Conservation (phyloP, 2,113 vertebrate genomes). For the Lepidothrix coronata region DNA sequence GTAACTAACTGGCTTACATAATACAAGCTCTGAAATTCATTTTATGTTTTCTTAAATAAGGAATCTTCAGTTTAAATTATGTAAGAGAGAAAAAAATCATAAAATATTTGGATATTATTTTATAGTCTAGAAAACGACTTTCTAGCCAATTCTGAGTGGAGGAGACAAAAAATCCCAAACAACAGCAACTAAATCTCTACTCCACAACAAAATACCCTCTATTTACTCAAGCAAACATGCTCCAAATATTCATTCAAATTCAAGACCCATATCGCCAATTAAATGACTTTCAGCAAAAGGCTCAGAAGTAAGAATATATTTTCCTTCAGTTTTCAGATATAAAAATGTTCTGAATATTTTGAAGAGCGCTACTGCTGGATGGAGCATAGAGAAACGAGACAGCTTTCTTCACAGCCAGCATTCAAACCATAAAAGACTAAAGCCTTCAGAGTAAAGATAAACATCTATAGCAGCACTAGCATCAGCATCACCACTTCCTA, state of each 20-base stretch:
- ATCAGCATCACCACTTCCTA: slow-evolving; percentile 8
- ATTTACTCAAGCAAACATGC: not conserved
- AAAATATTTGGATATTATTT: not conserved
- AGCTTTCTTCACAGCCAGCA: not conserved
- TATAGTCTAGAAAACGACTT: not conserved
- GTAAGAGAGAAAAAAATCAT: slow-evolving; percentile 33
- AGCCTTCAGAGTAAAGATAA: slow-evolving; percentile 29
- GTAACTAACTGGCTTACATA: slow-evolving; percentile 58
- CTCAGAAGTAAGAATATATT: not conserved
- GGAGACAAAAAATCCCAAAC: not conserved
- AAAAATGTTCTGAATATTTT: not conserved
- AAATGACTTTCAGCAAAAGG: not conserved
- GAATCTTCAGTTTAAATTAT: slow-evolving; percentile 56
- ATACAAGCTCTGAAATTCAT: slow-evolving; percentile 55
- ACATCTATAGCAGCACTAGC: not conserved
- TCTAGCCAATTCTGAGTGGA: not conserved
- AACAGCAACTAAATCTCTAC: not conserved
- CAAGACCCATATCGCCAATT: not conserved
- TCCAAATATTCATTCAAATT: slow-evolving; percentile 26
- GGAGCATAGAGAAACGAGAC: not conserved
- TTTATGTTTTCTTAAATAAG: slow-evolving; percentile 54
- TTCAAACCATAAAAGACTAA: slow-evolving; percentile 1
- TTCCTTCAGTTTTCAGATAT: not conserved
- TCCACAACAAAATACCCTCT: not conserved
- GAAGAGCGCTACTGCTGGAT: not conserved